Conservation (phyloP, 2,113 vertebrate genomes). For the Lampris megalopsis region DNA sequence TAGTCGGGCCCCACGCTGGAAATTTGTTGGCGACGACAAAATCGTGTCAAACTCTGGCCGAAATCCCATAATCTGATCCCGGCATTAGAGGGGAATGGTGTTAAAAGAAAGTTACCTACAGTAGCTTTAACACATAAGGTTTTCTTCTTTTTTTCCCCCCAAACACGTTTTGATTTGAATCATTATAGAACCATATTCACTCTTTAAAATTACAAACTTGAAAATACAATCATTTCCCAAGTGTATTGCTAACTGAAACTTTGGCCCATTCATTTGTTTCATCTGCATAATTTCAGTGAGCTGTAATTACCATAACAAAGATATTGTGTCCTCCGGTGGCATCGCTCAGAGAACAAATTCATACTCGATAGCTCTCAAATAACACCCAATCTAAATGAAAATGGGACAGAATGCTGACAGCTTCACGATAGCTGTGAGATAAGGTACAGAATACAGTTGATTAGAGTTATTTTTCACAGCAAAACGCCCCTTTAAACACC, state of each 20-base stretch:
- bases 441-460: constrained; percentile 39
- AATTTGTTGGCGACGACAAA: too few species aligned
- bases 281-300: constrained; percentile 70
- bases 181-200: constrained; percentile 41
- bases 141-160: constrained; percentile 20
- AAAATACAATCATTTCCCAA: constrained; percentile 53
- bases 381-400: constrained; percentile 64
- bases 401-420: constrained; percentile 56
- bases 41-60: too few species aligned
- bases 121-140: neutral
- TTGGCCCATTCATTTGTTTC: constrained; percentile 70
- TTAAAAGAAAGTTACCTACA: constrained; percentile 8
- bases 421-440: constrained; percentile 62
- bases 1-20: too few species aligned
- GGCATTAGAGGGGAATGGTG: too few species aligned
- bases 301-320: constrained; percentile 74
- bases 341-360: constrained; percentile 65
- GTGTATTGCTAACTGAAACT: constrained; percentile 58
- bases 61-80: too few species aligned
- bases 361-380: constrained; percentile 66
- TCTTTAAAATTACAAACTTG: constrained; percentile 44
- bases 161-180: constrained; percentile 51
- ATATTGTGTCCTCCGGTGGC: constrained; percentile 70
- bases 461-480: constrained; percentile 45
- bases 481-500: constrained; percentile 32